Evolutionary conservation across 2,797 vertebrate genomes (phyloP).

Genomic region (Agapornis canus): DNA sequence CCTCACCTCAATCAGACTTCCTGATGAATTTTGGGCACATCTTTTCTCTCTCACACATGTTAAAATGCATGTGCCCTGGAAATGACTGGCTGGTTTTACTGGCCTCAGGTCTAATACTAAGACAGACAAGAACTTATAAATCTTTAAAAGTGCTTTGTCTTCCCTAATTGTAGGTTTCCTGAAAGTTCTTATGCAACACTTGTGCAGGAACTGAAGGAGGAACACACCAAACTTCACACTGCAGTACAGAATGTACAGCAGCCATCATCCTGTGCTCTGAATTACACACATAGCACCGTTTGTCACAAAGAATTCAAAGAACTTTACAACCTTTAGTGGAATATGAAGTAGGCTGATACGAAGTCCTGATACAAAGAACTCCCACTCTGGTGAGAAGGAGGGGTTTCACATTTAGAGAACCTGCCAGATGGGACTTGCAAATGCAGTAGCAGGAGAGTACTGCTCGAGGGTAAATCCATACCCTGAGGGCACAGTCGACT

Average conservation of each 20-base stretch:
- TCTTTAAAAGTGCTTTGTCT: not conserved
- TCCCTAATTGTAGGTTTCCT: not conserved
- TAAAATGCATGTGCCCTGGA: not conserved
- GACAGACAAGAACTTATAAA: not conserved
- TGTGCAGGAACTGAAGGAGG: not conserved
- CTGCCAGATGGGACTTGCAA: not conserved
- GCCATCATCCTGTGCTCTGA: not conserved
- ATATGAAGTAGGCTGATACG: not conserved
- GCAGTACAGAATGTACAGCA: not conserved
- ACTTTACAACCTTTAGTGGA: not conserved
- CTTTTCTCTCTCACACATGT: not conserved
- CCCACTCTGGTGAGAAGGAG: not conserved
- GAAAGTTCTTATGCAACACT: not conserved
- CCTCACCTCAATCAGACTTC: not conserved
- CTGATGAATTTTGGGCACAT: not conserved
- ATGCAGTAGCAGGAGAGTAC: not conserved
- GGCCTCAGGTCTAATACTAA: not conserved
- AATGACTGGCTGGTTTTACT: not conserved
- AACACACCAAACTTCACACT: not conserved
- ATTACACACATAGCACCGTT: not conserved
- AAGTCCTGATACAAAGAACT: not conserved
- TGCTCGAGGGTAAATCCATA: not conserved
- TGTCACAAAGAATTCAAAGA: not conserved
- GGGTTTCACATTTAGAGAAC: not conserved
- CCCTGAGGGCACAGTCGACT: not conserved